Percentiles rank a stretch among this genome's conserved stretches.
These are phyloP conservation scores for Lacerta bilineata DNA, from an alignment of 2,797 vertebrate genomes.

Conservation along the genomic window DNA sequence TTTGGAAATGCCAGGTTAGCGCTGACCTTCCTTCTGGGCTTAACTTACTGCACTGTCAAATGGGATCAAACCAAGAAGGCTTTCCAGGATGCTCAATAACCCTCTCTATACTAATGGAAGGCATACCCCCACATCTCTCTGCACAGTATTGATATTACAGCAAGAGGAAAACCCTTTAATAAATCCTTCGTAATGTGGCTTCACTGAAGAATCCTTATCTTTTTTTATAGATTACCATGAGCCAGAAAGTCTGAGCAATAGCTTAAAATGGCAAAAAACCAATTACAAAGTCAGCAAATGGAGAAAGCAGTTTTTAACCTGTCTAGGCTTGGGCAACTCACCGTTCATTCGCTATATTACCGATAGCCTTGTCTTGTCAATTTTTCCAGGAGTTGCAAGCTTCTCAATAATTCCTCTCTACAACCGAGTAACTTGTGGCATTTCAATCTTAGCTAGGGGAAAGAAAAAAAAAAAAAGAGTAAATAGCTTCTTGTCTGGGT, in stretches of 20 bases:
- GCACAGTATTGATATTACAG: not conserved
- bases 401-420: slow-evolving; percentile 59
- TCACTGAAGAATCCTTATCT: slow-evolving; percentile 33
- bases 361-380: slow-evolving; percentile 26
- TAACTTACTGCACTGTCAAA: slow-evolving; percentile 19
- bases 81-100: slow-evolving; percentile 1
- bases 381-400: slow-evolving; percentile 38
- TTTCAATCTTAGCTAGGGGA: slow-evolving; percentile 57
- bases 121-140: slow-evolving; percentile 10
- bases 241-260: slow-evolving; percentile 17
- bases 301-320: slow-evolving; percentile 37
- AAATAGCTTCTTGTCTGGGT: slow-evolving; percentile 55
- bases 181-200: slow-evolving; percentile 40
- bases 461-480: slow-evolving; percentile 37
- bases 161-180: slow-evolving; percentile 18
- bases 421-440: slow-evolving; percentile 59
- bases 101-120: not conserved
- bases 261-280: slow-evolving; percentile 39
- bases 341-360: slow-evolving; percentile 36
- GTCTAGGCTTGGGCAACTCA: not conserved
- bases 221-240: slow-evolving; percentile 28
- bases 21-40: slow-evolving; percentile 3
- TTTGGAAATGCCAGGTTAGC: not conserved
- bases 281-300: slow-evolving; percentile 40
- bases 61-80: slow-evolving; percentile 21